Evolutionary conservation across 2,888 invertebrate genomes (phyloP).

Genomic region (Athrips mouffetella): DNA sequence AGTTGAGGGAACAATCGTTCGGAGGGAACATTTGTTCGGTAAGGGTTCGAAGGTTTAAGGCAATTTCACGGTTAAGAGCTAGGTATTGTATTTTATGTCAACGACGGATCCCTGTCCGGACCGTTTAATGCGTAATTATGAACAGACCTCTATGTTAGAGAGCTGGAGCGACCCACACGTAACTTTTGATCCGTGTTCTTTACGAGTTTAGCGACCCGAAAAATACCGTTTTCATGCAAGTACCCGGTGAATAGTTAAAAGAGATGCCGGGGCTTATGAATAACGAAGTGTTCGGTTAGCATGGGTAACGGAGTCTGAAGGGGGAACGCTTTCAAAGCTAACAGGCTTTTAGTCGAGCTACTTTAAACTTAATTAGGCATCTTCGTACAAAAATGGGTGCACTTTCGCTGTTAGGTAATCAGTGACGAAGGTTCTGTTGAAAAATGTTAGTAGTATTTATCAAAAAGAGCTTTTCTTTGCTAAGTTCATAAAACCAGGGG

Average conservation of each 20-base stretch:
- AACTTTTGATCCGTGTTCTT: slow-evolving; percentile 28
- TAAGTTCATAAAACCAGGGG: too few species aligned
- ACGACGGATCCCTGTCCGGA: not conserved
- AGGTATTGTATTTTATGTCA: not conserved
- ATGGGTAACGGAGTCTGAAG: not conserved
- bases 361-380: too few species aligned
- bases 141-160: slow-evolving; percentile 2
- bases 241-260: slow-evolving; percentile 6
- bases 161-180: not conserved
- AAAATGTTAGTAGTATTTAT: too few species aligned
- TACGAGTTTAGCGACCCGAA: slow-evolving; percentile 24
- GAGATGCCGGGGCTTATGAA: not conserved
- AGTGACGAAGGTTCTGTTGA: too few species aligned
- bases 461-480: too few species aligned
- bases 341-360: not conserved
- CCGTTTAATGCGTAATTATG: slow-evolving; percentile 8
- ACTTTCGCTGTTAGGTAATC: too few species aligned
- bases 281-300: not conserved
- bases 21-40: too few species aligned
- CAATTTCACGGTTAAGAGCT: too few species aligned
- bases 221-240: slow-evolving; percentile 15
- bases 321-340: not conserved
- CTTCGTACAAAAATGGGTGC: too few species aligned
- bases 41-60: too few species aligned
- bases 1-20: too few species aligned